These are phyloP conservation scores for Tiliacea aurago DNA, from an alignment of 2,888 invertebrate genomes.

Conservation along the genomic window DNA sequence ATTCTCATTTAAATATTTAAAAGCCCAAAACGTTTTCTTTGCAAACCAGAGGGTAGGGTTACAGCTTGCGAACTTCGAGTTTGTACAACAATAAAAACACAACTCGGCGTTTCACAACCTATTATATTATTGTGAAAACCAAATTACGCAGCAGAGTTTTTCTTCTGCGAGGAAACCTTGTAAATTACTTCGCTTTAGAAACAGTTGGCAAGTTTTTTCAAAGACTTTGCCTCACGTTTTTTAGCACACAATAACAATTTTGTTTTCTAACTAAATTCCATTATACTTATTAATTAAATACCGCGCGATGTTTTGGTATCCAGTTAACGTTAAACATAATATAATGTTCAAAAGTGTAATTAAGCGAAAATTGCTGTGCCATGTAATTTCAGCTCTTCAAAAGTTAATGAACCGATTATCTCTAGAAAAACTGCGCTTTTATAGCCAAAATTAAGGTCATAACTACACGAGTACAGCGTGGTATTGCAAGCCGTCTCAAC, in stretches of 20 bases:
- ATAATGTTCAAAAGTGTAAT: constrained; percentile 7
- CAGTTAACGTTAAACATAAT: constrained; percentile 25
- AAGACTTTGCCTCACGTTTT: constrained; percentile 37
- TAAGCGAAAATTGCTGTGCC: constrained; percentile 23
- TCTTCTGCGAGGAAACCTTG: constrained; percentile 41
- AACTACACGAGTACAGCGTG: constrained; percentile 72
- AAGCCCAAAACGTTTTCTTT: constrained; percentile 11
- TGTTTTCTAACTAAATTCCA: constrained; percentile 28
- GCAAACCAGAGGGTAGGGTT: constrained; percentile 12
- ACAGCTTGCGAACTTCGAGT: constrained; percentile 17
- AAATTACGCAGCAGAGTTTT: constrained; percentile 45
- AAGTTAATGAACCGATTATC: constrained; percentile 62
- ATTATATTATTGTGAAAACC: constrained; percentile 41
- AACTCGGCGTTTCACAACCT: constrained; percentile 37
- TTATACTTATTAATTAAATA: constrained; percentile 33
- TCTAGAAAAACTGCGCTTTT: constrained; percentile 72
- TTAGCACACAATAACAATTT: constrained; percentile 34
- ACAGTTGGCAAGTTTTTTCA: constrained; percentile 46
- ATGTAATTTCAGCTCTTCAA: constrained; percentile 43
- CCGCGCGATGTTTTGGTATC: constrained; percentile 12
- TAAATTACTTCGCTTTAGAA: constrained; percentile 52
- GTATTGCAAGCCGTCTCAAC: constrained; percentile 80
- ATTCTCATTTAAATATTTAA: constrained; percentile 43
- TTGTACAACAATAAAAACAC: constrained; percentile 37
- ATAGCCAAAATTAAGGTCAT: constrained; percentile 80